Base-by-base conservation (phyloP, 2,113 vertebrate genomes). In the Calypte anna region DNA sequence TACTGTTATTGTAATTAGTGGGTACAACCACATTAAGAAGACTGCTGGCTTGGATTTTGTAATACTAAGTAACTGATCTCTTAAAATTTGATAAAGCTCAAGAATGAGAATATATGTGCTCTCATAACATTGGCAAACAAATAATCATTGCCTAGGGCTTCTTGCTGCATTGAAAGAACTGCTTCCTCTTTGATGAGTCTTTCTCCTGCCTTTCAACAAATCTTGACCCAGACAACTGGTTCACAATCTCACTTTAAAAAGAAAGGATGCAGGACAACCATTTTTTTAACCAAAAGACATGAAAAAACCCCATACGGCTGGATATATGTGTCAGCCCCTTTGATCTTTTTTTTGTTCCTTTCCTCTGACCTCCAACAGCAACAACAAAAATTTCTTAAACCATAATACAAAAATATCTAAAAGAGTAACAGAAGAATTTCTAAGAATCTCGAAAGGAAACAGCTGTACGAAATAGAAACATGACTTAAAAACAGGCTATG, bases 341-440 rank as follows among this genome's bases (percentile, higher is more conserved):
- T 21, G 6, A 14, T 25, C 22, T 33, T 50, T 75, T 50, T 10
- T 12, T 15, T n/a, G n/a, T n/a, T 10, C 6, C 5, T 43, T 14
- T 9, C 12, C 58, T 69, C 59, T 74, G 48, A 93, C 76, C 55
- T 55, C 2, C 93, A 96, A 89, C 90, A 94, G 88, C 90, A 96
- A 95, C 85, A 95, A 93, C 85, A 96, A 91, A 90, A 96, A 93
- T 69, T 69, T 92, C 59, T 80, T 72, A 44, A 80, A 77, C 50
- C 5, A 1, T 40, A 73, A 57, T 9, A 40, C 6, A 46, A 50
- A 78, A 69, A 8, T 20, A 55, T 46, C 30, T 44, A 40, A 25
- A 93, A 50, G 28, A 1, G 0, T 13, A 69, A 44, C 19, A 6
- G 1, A 36, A 81, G 67, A 54, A 80, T 76, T 73, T 31, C 43